A percentile compares a stretch with the other conserved stretches of the same genome.
Evolutionary conservation across 2,888 invertebrate species (phyloP).

Genomic region (Heliconius ethilla): DNA sequence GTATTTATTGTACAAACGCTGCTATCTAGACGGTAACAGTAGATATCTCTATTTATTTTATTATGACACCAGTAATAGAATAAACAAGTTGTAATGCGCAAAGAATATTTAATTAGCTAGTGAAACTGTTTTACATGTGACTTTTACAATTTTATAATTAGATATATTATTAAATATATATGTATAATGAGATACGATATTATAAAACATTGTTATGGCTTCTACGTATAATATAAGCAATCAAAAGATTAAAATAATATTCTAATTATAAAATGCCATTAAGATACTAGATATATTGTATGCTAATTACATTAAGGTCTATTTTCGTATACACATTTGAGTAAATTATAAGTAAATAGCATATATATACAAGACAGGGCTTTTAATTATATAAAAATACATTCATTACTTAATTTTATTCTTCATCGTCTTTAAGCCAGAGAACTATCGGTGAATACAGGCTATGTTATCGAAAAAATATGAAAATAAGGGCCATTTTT

Average conservation of each 20-base stretch:
- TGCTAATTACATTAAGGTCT: slow-evolving; percentile 7
- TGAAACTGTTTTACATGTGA: not conserved
- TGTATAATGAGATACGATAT: not conserved
- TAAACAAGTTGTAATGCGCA: not conserved
- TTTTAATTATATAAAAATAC: slow-evolving; percentile 4
- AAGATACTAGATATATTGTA: slow-evolving; percentile 8
- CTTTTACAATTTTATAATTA: not conserved
- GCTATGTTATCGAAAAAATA: not conserved
- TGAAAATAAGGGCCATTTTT: not conserved
- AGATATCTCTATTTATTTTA: slow-evolving; percentile 4
- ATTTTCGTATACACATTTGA: slow-evolving; percentile 16
- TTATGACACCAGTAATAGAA: not conserved
- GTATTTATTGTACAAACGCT: not conserved
- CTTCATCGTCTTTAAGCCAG: not conserved
- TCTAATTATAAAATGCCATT: slow-evolving; percentile 14
- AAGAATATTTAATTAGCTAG: not conserved
- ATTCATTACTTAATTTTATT: not conserved
- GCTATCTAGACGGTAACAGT: slow-evolving; percentile 11
- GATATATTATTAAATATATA: not conserved
- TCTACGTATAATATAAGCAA: slow-evolving; percentile 1
- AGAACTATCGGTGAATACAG: not conserved
- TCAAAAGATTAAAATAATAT: slow-evolving; percentile 12
- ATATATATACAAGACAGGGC: not conserved
- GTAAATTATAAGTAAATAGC: slow-evolving; percentile 7
- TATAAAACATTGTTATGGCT: not conserved